Evolutionary conservation across 2,888 invertebrate genomes (phyloP), one percentile per base, ranked within the genome.

Genomic region (Tolmerus cingulatus): DNA sequence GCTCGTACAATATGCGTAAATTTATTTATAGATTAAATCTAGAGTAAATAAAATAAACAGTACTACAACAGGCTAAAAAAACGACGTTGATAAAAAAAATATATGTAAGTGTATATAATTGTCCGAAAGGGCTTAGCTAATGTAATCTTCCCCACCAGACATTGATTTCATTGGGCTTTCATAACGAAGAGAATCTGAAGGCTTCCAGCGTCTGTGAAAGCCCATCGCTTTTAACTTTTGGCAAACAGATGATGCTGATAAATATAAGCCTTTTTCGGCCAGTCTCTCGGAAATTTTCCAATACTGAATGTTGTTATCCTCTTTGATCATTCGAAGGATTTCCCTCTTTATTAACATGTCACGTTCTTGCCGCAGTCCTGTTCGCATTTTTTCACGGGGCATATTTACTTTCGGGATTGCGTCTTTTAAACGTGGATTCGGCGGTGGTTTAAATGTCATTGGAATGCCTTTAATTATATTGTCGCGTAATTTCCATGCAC

Each of bases 211-310:
- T 2, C 92, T 90, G 89, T 92, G 92, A 57, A 92, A 92, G 81
- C 92, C 92, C 90, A 92, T 91, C n/a, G 92, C 91, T 89, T 92
- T 92, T 76, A 92, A 90, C 88, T 92, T 92, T 87, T 92, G 92
- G 87, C 92, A 92, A 51, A 92, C 92, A 27, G 92, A 92, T 27
- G 92, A 92, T 8, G 92, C 91, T 87, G 92, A 92, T 89, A 92
- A 91, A 87, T 91, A 90, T 87, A 90, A 92, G 84, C 92, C 92
- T 88, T 92, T 92, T 86, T 92, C 92, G 74, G 92, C 92, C 16
- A 92, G 89, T 3, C 91, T 91, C 7, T 92, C 92, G 23, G 92
- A 92, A 34, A 92, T 91, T 88, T 92, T 92, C 92, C 92, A 92
- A 88, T 92, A 92, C 87, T 92, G 92, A 87, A 92, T 92, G 81